Conservation (phyloP, 1,140 invertebrate species). For the Dendrolimus kikuchii region DNA sequence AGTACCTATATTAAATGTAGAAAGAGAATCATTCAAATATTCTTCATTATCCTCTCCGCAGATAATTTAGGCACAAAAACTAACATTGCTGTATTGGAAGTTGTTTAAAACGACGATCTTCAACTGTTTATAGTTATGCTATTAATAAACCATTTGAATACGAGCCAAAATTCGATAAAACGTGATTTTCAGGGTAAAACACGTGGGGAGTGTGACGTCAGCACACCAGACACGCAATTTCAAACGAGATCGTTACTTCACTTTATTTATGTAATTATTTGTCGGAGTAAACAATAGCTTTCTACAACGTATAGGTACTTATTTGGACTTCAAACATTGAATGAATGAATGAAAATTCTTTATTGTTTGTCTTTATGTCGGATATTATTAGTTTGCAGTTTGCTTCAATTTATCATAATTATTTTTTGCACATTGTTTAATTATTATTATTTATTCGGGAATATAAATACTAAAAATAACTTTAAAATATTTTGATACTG, state of each 20-base stretch:
- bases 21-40: constrained; percentile 1
- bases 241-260: constrained; percentile 18
- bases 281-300: too few relatives aligned
- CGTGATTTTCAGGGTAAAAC: constrained; percentile 26
- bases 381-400: too few relatives aligned
- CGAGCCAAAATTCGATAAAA: constrained; percentile 34
- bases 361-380: too few relatives aligned
- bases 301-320: too few relatives aligned
- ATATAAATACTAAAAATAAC: too few relatives aligned
- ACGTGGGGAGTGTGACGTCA: constrained; percentile 23
- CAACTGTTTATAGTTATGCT: constrained; percentile 23
- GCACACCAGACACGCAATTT: constrained; percentile 15
- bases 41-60: neutral
- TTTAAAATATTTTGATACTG: too few relatives aligned
- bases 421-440: too few relatives aligned
- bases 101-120: constrained; percentile 19
- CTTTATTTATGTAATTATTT: constrained; percentile 11
- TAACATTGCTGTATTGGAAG: constrained; percentile 14
- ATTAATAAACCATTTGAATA: constrained; percentile 25
- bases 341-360: too few relatives aligned
- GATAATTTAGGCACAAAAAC: neutral
- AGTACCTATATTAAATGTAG: too few relatives aligned
- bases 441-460: too few relatives aligned
- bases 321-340: too few relatives aligned
- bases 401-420: too few relatives aligned